Evolutionary conservation across 1,140 invertebrate species (phyloP).

Genomic region (Tetramorium simillimum): DNA sequence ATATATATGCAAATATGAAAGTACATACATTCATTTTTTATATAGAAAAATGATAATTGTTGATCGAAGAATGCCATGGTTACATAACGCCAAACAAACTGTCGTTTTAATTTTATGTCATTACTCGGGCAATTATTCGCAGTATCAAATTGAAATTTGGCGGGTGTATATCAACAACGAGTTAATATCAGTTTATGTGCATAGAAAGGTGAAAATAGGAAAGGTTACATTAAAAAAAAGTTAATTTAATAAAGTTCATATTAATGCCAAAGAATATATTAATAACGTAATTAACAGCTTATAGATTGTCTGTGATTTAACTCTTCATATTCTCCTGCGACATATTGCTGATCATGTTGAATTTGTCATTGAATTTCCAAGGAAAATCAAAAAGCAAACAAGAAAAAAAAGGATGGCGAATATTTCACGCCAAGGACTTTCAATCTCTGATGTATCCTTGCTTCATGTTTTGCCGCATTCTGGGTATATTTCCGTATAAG

Average conservation of each 20-base stretch:
- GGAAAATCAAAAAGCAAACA: neutral
- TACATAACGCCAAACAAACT: no score
- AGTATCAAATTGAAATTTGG: neutral
- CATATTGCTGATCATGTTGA: neutral
- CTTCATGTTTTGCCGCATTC: conserved; percentile 62
- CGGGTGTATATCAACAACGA: neutral
- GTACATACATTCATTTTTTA: no score
- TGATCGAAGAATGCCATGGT: no score
- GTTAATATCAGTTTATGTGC: neutral
- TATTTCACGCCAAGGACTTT: conserved; percentile 50
- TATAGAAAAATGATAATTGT: no score
- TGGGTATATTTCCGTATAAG: conserved; percentile 70
- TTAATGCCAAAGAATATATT: neutral
- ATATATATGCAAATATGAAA: no score
- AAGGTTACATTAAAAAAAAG: no score
- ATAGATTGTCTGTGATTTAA: no score
- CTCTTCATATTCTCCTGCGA: no score
- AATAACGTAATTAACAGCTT: no score
- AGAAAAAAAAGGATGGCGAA: conserved; percentile 52
- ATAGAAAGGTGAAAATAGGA: neutral
- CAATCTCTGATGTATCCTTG: conserved; percentile 52
- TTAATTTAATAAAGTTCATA: no score
- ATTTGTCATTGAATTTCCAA: neutral
- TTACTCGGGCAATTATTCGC: no score
- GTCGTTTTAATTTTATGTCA: no score